Conservation (phyloP, 2,888 invertebrate species). For the Capitulum mitella region DNA sequence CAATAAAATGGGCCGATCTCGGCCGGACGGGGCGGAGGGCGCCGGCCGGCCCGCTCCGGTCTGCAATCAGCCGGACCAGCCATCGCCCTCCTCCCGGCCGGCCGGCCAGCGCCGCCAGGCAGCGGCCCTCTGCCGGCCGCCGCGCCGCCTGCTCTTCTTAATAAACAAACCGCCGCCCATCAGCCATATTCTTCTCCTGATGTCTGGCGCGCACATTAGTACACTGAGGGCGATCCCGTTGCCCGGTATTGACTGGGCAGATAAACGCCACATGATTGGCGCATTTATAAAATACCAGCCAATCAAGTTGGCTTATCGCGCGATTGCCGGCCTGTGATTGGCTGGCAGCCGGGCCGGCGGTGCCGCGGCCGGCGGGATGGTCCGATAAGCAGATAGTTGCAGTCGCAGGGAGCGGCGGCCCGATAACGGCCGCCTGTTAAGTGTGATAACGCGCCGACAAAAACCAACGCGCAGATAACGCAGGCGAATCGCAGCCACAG, state of each 20-base stretch:
- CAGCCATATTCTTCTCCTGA: conserved; percentile 11
- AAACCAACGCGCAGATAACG: not conserved
- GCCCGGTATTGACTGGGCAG: conserved; percentile 22
- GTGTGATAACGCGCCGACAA: not conserved
- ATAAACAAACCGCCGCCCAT: not conserved
- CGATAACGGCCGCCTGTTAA: not conserved
- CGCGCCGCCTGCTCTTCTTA: not conserved
- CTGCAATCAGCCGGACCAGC: not conserved
- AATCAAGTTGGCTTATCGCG: conserved; percentile 25
- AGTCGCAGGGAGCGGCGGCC: not conserved
- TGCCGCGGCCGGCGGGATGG: not conserved
- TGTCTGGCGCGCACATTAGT: not conserved
- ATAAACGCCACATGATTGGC: conserved; percentile 24
- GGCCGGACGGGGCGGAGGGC: not conserved
- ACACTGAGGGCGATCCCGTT: not conserved
- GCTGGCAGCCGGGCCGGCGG: conserved; percentile 7
- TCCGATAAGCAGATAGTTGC: conserved; percentile 14
- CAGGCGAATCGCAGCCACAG: not conserved
- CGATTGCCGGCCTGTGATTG: conserved; percentile 20
- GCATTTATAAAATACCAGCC: conserved; percentile 25
- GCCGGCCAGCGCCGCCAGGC: not conserved
- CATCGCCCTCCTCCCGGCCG: not conserved
- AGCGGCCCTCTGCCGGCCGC: not conserved
- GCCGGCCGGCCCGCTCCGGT: not conserved
- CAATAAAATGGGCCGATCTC: conserved; percentile 14